Evolutionary conservation across 1,140 invertebrate species (phyloP), one percentile per base, ranked within the genome.

Genomic region (Drosophila azteca): DNA sequence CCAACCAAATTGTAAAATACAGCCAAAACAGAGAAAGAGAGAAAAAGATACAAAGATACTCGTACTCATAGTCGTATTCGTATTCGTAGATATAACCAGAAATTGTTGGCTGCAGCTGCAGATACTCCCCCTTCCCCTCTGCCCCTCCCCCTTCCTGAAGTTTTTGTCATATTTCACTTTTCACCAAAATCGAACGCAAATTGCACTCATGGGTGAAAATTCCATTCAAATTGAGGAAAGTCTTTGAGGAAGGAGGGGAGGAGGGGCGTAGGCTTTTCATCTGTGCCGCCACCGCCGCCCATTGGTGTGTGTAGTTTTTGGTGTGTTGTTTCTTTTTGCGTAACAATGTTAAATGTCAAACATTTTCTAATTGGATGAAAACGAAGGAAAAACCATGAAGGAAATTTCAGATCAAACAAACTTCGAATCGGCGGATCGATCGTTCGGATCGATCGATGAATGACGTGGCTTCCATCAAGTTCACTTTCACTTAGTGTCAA

Each of bases 401-500:
- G 62, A 71, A 68, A 69, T 49, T 53, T 41, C 41, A 77, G 72
- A 77, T 77, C 72, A 77, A 76, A 64, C 41, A 41, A 63, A 55
- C 20, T 61, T 39, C 62, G 72, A 76, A 55, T 55, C 62, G 58
- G 48, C 51, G 63, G 17, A 54, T 59, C 35, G 35, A 39, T 39
- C 35, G 35, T 20, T 20, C 17, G 17, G 17, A 54, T 59, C 35
- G 35, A 39, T 39, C 35, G 35, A 39, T 39, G 35, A 39, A 59
- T 68, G 70, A 76, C 71, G 76, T 68, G 58, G 77, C 35, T 39
- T 69, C 79, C 83, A 83, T 90, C 84, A 89, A 90, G 77, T 90
- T 89, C 85, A 89, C 85, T 89, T 89, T 89, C 85, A 89, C 85
- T 89, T 85, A 89, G 71, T 90, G 81, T 90, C 85, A 89, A 81